Base-by-base conservation (phyloP, 2,888 invertebrate species). In the Tridacna crocea region DNA sequence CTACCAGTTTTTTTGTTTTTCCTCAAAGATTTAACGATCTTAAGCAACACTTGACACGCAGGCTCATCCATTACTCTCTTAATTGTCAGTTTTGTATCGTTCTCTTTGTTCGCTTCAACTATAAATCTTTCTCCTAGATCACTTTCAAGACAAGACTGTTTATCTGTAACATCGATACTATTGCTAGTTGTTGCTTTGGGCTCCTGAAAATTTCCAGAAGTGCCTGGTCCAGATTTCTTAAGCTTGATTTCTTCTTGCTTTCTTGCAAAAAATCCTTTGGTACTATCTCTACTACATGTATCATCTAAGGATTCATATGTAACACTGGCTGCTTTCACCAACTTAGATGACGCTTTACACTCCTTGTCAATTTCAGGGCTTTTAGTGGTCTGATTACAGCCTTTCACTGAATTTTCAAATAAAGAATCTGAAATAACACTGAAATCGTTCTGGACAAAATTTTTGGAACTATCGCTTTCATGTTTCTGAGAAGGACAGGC, bases 201-300 rank as follows among this genome's bases (percentile, higher is more conserved):
- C 36, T 2, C 3, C 36, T 8, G 36, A 2, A 36, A 2, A 36
- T 36, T 36, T 36, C 8, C 8, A 36, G 36, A 36, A 36, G 36
- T 36, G 36, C 36, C 8, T 2, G 2, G 36, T 36, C 36, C 8
- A 19, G 47, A 66, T n/a, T n/a, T 46, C 8, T 46, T 68, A 46
- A 46, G 19, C 24, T 51, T 80, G n/a, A 61, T 65, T 46, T 75
- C 65, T 46, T 63, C 47, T 26, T 51, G 17, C 36, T 72, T 72
- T 66, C 72, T 63, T 13, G 55, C 61, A 73, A 77, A 77, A 55
- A 74, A 73, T 19, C 77, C 70, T 51, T 51, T 75, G 19, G 26
- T 11, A 65, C 63, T 65, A 36, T 55, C 63, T 48, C 51, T 70
- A 24, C 36, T 48, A 19, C 22, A 58, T 22, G 26, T 19, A 11